Conservation (phyloP, 1,140 invertebrate genomes). For the Lepidurus couesii region DNA sequence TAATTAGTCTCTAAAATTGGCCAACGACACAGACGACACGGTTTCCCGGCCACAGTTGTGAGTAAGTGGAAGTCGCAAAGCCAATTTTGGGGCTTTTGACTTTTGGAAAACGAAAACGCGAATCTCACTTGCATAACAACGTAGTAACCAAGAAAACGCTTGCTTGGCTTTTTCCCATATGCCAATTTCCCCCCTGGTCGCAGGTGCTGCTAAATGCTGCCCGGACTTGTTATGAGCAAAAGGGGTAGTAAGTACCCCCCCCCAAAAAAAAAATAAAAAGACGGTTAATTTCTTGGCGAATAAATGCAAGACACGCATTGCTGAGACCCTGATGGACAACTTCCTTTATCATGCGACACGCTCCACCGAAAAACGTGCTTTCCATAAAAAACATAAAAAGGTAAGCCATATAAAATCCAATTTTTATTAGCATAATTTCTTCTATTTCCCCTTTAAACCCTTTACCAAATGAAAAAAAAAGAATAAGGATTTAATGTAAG, state of each 20-base stretch:
- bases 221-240: not conserved
- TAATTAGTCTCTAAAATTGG: not conserved
- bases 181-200: not conserved
- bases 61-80: too few species aligned
- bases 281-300: not conserved
- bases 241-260: not conserved
- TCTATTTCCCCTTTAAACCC: constrained; percentile 16
- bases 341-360: not conserved
- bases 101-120: too few species aligned
- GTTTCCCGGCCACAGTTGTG: too few species aligned
- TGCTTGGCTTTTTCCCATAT: not conserved
- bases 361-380: not conserved
- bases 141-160: not conserved
- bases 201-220: not conserved
- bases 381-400: constrained; percentile 12
- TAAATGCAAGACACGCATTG: not conserved
- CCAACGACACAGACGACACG: not conserved
- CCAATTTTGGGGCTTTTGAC: too few species aligned
- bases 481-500: not conserved
- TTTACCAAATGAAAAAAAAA: constrained; percentile 16
- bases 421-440: not conserved
- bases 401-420: not conserved
- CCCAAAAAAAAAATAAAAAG: not conserved
- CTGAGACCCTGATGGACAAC: constrained; percentile 5
- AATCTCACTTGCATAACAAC: not conserved